phyloP scores from a whole-genome alignment of 2,888 invertebrate species.

The Tanypteryx hageni region DNA sequence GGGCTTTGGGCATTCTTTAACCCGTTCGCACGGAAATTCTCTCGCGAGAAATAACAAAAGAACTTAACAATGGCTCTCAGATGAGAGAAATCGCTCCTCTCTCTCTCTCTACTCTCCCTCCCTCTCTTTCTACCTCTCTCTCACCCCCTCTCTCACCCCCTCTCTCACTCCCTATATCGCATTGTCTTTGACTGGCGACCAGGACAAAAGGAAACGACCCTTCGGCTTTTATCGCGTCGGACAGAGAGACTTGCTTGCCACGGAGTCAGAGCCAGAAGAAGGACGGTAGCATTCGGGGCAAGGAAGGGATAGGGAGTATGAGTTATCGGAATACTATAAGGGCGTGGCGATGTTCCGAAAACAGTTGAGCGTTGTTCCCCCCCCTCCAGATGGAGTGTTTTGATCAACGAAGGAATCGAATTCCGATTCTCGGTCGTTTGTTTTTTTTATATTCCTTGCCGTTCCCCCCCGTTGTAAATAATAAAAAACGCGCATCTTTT shows the following conservation, averaged over 20 bases:
- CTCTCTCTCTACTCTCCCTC: neutral
- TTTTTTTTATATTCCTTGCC: no score
- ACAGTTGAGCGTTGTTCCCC: neutral
- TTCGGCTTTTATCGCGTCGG: neutral
- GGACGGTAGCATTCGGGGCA: no score
- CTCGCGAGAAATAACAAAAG: slow-evolving; percentile 17
- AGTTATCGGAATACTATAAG: slow-evolving; percentile 2
- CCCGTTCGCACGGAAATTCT: slow-evolving; percentile 24
- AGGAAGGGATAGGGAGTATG: neutral
- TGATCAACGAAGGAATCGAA: neutral
- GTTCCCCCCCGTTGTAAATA: neutral
- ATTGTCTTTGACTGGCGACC: slow-evolving; percentile 24
- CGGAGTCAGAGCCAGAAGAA: neutral
- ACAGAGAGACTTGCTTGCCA: neutral
- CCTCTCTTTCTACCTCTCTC: neutral
- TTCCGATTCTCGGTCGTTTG: neutral
- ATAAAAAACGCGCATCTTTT: neutral
- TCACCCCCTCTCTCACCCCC: neutral
- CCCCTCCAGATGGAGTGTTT: neutral
- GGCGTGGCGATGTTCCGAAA: neutral
- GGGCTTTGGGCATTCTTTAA: neutral
- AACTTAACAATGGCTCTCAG: neutral
- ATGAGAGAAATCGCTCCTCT: neutral
- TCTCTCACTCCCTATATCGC: neutral
- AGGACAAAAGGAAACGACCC: neutral